Percentiles rank a stretch among this genome's conserved stretches.
phyloP scores from a whole-genome alignment of 2,113 vertebrate species.

The Centropus bengalensis region DNA sequence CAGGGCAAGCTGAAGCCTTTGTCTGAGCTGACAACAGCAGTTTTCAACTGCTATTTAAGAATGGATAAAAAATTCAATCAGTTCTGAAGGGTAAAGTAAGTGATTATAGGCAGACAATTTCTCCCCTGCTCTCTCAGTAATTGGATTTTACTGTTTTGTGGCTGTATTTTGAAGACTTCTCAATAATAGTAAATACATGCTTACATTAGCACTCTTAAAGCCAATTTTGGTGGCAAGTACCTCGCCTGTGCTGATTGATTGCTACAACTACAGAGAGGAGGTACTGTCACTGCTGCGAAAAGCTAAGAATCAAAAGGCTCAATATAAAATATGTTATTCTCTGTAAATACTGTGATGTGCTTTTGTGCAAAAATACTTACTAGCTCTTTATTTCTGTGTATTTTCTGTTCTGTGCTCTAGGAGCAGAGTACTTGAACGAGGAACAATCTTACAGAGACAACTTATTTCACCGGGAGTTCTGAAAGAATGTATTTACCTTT shows the following conservation, averaged over 20 bases:
- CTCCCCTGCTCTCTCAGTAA: neutral
- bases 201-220: accelerated
- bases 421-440: neutral
- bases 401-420: neutral
- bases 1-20: neutral
- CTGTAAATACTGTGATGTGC: neutral
- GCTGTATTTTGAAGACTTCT: neutral
- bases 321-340: neutral
- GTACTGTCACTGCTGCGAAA: accelerated
- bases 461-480: neutral
- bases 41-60: neutral
- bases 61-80: neutral
- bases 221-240: neutral
- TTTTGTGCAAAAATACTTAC: neutral
- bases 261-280: neutral
- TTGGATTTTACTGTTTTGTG: neutral
- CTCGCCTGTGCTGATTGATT: neutral
- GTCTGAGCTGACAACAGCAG: neutral
- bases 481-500: neutral
- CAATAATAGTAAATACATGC: neutral
- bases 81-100: neutral
- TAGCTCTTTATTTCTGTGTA: neutral
- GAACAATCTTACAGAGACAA: neutral
- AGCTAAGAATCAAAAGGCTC: neutral
- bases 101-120: neutral